These are phyloP conservation scores for Coecobrya sp. DNA, from an alignment of 2,888 invertebrate species.

Conservation along the genomic window DNA sequence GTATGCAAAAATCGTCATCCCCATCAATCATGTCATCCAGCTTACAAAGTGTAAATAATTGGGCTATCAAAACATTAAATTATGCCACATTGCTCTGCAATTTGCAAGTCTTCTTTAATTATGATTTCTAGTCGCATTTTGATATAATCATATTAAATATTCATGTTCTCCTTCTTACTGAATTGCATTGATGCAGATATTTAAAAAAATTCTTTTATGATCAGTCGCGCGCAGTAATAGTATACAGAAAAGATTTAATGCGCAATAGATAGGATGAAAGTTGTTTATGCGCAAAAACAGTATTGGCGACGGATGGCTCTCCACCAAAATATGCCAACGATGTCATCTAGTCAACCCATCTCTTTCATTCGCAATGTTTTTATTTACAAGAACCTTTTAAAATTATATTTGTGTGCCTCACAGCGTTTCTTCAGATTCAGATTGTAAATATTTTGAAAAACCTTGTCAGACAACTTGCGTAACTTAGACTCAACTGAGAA, in stretches of 20 bases:
- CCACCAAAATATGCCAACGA: neutral
- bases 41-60: slow-evolving; percentile 24
- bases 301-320: neutral
- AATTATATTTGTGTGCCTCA: neutral
- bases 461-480: slow-evolving; percentile 3
- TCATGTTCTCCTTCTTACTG: neutral
- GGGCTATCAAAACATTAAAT: slow-evolving; percentile 61
- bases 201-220: neutral
- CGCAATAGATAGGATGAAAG: neutral
- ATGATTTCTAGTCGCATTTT: neutral
- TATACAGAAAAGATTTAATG: neutral
- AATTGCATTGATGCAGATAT: neutral
- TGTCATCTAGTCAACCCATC: neutral
- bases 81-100: neutral
- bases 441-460: neutral
- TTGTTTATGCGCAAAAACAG: neutral
- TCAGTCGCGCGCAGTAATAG: neutral
- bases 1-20: slow-evolving; percentile 4
- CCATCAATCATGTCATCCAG: neutral
- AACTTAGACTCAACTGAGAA: neutral
- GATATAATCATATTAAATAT: neutral
- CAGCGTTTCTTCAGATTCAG: neutral
- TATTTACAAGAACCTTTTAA: neutral
- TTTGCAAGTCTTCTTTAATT: neutral
- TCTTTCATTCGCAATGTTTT: neutral